A percentile compares a stretch with the other conserved stretches of the same genome.
Evolutionary conservation across 2,797 vertebrate species (phyloP).

Genomic region (Yasuhikotakia modesta): DNA sequence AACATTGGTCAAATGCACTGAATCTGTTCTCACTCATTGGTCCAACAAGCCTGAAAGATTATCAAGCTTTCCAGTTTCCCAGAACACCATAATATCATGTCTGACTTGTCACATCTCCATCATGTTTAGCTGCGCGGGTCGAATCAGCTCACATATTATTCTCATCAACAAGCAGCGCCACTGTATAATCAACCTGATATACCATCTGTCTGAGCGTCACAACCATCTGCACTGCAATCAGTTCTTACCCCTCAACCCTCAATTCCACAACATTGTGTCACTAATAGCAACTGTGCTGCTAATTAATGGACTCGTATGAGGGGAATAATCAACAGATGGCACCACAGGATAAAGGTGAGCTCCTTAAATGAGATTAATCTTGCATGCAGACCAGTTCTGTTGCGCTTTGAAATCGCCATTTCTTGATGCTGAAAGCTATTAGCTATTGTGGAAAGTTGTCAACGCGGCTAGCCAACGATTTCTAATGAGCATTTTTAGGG

Average conservation of each 20-base stretch:
- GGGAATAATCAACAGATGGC: constrained; percentile 77
- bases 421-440: background rate
- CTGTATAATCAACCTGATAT: constrained; percentile 77
- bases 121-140: constrained; percentile 61
- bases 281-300: constrained; percentile 72
- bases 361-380: constrained; percentile 17
- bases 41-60: background rate
- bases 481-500: too few relatives aligned
- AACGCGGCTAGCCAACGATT: background rate
- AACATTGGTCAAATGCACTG: background rate
- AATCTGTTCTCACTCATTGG: background rate
- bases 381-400: background rate
- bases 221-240: constrained; percentile 76
- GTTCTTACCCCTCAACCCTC: constrained; percentile 60
- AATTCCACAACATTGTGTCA: constrained; percentile 69
- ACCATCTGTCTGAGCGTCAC: constrained; percentile 75
- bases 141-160: constrained; percentile 63
- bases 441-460: background rate
- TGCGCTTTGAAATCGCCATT: background rate
- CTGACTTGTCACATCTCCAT: constrained; percentile 66
- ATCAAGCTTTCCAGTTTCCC: background rate
- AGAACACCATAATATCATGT: background rate
- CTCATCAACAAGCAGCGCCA: constrained; percentile 65
- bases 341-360: constrained; percentile 68
- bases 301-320: constrained; percentile 76